Evolutionary conservation across 2,888 invertebrate species (phyloP).

Genomic region (Molanna angustata): DNA sequence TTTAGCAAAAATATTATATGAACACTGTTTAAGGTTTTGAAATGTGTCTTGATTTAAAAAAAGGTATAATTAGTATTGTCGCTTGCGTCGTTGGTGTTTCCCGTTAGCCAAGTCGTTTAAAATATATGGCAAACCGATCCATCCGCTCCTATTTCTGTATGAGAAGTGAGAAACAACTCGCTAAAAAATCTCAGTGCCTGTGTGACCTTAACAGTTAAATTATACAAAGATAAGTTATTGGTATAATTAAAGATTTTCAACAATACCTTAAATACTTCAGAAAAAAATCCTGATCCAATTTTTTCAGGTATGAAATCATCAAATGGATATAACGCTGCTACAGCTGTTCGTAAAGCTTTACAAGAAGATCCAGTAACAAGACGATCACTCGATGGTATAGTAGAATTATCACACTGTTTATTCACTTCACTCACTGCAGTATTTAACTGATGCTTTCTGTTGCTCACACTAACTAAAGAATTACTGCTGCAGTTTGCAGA

Average conservation of each 20-base stretch:
- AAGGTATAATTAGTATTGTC: no score
- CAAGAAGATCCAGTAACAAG: slow-evolving; percentile 76
- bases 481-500: slow-evolving; percentile 14
- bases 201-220: no score
- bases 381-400: slow-evolving; percentile 44
- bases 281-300: slow-evolving; percentile 95
- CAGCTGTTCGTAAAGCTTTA: slow-evolving; percentile 86
- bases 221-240: no score
- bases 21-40: no score
- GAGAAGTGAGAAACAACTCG: neutral
- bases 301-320: slow-evolving; percentile 93
- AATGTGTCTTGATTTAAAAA: no score
- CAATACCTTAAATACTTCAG: slow-evolving; percentile 97
- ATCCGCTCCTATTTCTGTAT: no score
- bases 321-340: slow-evolving; percentile 85
- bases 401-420: neutral
- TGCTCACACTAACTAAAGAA: slow-evolving; percentile 14
- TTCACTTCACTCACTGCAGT: neutral
- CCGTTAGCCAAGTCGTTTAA: no score
- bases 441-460: slow-evolving; percentile 6
- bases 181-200: no score
- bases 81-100: no score
- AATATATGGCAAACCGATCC: no score
- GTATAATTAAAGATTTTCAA: no score
- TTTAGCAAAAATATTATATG: no score